Base-by-base conservation (phyloP, 1,140 invertebrate species). In the Eciton burchellii region DNA sequence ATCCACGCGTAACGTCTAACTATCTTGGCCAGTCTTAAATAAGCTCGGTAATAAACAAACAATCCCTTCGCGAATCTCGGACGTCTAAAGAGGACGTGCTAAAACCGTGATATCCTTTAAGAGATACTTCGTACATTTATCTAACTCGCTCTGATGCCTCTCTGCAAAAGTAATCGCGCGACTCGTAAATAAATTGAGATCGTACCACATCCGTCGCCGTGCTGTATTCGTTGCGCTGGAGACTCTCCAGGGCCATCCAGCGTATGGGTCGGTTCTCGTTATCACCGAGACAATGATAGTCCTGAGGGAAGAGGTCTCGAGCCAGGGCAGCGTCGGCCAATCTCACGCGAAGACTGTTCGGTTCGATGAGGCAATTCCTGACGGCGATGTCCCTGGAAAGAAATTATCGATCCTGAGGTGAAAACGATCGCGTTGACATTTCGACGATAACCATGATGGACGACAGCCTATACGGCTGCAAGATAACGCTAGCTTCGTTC, bases 181-280 rank as follows among this genome's bases (percentile, higher is more conserved):
- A 26, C 26, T 24, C 45, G 24, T 79, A 6, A 21, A 19, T 11
- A 65, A 85, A 85, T 85, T 83, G 43, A 26, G 16, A 47, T 49
- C 96, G 95, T 94, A 98, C 97, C 94, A 98, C 96, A 95, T 99
- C 98, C 73, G 97, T 97, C 24, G 97, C 95, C 8, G 96, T 95
- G 52, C 96, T 96, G 89, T 97, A 98, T 89, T 96, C 95, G 88
- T 96, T 96, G 85, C 97, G 96, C 21, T 97, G 94, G 57, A 99
- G 93, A 26, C 97, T 96, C 92, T 99, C 98, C 47, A 98, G 94
- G n/a, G 98, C 96, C 94, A 99, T 96, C 99, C 99, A 99, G 93
- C 99, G 99, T 74, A 99, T 96, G 0, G 99, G 98, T 72, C 98
- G 95, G 92, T 98, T 99, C 91, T 99, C 98, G 92, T 98, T 99